phyloP scores from a whole-genome alignment of 2,113 vertebrate species.

The Engystomops pustulosus region DNA sequence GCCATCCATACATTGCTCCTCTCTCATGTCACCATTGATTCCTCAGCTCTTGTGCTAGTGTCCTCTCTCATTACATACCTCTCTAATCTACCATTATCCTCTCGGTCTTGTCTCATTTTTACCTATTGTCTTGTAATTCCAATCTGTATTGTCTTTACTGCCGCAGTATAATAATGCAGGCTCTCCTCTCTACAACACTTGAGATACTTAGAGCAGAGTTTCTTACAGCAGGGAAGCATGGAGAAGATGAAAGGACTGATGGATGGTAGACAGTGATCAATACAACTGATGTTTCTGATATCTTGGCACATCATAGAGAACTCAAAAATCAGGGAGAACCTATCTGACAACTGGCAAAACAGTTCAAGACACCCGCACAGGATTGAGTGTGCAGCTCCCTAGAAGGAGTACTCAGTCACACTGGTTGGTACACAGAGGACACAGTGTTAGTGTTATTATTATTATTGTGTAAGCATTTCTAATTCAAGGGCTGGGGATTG shows the following conservation, averaged over 20 bases:
- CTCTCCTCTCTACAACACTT: background rate
- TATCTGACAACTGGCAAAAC: no score
- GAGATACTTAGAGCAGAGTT: background rate
- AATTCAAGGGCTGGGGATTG: no score
- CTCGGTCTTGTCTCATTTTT: conserved; percentile 26
- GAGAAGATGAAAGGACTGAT: background rate
- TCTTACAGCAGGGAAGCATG: background rate
- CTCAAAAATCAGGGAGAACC: no score
- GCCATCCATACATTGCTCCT: background rate
- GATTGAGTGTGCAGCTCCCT: no score
- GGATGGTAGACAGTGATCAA: background rate
- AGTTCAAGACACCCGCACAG: no score
- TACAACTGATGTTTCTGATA: no score
- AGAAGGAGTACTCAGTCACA: no score
- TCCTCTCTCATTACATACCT: conserved; percentile 37
- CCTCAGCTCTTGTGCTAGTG: background rate
- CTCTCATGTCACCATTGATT: conserved; percentile 26
- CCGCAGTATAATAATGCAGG: background rate
- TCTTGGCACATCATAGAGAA: no score
- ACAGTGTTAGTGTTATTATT: no score
- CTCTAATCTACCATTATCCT: conserved; percentile 7
- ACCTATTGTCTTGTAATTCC: conserved; percentile 9
- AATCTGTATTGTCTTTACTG: background rate
- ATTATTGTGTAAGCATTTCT: no score
- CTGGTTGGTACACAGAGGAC: no score